These are phyloP conservation scores for Drosophila merina DNA, from an alignment of 2,888 invertebrate genomes.

Conservation along the genomic window DNA sequence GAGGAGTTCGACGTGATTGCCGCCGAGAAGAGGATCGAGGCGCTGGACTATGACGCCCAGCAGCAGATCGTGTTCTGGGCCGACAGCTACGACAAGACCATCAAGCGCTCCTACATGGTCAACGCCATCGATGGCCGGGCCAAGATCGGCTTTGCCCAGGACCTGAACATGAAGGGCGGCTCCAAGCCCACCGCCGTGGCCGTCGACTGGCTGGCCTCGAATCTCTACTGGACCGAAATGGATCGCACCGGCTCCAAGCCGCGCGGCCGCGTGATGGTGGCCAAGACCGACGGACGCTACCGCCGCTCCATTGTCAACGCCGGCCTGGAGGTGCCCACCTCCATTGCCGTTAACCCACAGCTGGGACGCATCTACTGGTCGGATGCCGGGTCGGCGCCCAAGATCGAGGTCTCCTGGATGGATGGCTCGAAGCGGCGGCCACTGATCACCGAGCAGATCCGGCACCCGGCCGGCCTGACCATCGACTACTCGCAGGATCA, in stretches of 20 bases:
- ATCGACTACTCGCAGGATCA: conserved; percentile 96
- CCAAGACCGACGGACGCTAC: conserved; percentile 95
- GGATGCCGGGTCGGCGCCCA: conserved; percentile 94
- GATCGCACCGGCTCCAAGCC: conserved; percentile 90
- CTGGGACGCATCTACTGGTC: conserved; percentile 96
- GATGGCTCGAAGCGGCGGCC: conserved; percentile 95
- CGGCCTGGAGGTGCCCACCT: conserved; percentile 93
- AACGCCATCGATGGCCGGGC: conserved; percentile 90
- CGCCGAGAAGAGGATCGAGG: conserved; percentile 94
- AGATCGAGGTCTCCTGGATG: conserved; percentile 98
- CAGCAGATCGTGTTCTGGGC: conserved; percentile 97
- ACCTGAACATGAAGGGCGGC: conserved; percentile 92
- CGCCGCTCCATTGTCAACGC: conserved; percentile 91
- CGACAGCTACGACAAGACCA: conserved; percentile 94
- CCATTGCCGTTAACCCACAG: conserved; percentile 94
- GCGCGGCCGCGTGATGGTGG: conserved; percentile 92
- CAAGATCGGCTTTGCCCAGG: conserved; percentile 93
- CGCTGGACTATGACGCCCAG: conserved; percentile 94
- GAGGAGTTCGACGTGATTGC: conserved; percentile 91
- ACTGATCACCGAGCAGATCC: conserved; percentile 91
- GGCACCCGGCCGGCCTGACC: conserved; percentile 94
- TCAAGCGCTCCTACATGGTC: conserved; percentile 95
- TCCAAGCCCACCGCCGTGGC: conserved; percentile 95
- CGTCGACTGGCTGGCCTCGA: conserved; percentile 96
- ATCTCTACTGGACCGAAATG: conserved; percentile 97